Evolutionary conservation across 2,797 vertebrate species (phyloP).

Genomic region (Octomys mimax): DNA sequence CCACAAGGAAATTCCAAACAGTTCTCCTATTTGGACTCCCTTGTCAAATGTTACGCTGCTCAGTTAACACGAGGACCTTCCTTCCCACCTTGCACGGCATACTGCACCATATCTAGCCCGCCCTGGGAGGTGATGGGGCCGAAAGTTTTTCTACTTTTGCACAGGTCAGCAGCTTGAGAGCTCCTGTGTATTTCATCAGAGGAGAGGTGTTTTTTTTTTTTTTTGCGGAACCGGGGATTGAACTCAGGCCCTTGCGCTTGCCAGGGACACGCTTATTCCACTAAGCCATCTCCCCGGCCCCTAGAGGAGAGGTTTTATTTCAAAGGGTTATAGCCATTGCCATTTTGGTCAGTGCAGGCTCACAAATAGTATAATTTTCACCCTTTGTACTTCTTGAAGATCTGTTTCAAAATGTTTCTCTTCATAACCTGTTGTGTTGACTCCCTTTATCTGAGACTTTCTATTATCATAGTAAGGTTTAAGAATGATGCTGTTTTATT

Average conservation of each 20-base stretch:
- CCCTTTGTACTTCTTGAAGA: slow-evolving; percentile 14
- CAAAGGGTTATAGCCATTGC: background rate
- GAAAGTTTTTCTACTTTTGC: background rate
- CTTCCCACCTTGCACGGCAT: background rate
- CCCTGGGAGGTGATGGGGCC: background rate
- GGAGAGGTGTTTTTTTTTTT: background rate
- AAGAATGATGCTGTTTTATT: background rate
- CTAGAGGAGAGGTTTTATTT: background rate
- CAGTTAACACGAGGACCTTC: background rate
- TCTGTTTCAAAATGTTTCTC: background rate
- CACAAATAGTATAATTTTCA: background rate
- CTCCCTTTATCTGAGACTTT: background rate
- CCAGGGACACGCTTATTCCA: too few species aligned
- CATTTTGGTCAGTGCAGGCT: background rate
- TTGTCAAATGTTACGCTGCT: slow-evolving; percentile 16
- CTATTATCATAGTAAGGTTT: background rate
- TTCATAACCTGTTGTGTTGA: background rate
- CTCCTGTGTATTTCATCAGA: background rate
- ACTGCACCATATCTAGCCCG: background rate
- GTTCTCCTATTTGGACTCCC: background rate
- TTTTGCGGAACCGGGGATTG: too few species aligned
- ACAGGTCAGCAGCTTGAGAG: slow-evolving; percentile 41
- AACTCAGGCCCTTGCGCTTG: too few species aligned
- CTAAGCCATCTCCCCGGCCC: too few species aligned
- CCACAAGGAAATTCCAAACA: slow-evolving; percentile 3